These are phyloP conservation scores for Microplitis manilae DNA, from an alignment of 2,888 invertebrate genomes.

Conservation along the genomic window DNA sequence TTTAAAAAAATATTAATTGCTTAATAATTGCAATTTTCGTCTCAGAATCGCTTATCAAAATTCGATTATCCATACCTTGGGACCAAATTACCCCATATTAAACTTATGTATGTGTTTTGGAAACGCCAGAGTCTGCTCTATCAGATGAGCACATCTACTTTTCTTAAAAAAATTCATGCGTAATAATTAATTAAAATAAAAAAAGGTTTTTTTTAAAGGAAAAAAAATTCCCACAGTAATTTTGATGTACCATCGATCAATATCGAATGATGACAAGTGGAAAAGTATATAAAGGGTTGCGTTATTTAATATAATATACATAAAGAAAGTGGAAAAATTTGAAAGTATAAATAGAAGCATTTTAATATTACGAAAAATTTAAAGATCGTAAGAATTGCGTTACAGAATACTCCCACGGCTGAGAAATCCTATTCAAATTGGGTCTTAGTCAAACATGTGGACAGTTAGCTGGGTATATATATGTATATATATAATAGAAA, in stretches of 20 bases:
- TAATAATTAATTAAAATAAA: too few species aligned
- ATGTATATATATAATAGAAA: conserved; percentile 14
- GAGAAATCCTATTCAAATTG: neutral
- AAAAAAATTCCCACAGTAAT: neutral
- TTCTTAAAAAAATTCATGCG: too few species aligned
- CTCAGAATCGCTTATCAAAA: too few species aligned
- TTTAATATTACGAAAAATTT: neutral
- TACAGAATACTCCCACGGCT: neutral
- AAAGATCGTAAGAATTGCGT: neutral
- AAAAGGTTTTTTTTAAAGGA: neutral
- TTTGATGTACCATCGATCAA: neutral
- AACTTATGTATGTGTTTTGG: too few species aligned
- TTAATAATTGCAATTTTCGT: too few species aligned
- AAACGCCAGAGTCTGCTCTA: too few species aligned
- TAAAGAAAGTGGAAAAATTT: neutral
- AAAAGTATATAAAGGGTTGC: neutral
- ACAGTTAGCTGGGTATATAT: neutral
- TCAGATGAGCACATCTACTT: too few species aligned
- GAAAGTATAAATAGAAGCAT: neutral
- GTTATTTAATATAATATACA: neutral
- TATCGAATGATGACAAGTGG: neutral
- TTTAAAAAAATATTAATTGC: too few species aligned
- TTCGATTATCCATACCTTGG: too few species aligned
- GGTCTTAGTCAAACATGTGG: neutral
- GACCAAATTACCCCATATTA: too few species aligned